phyloP scores from a whole-genome alignment of 2,888 invertebrate genomes.

The Ophraella communa region DNA sequence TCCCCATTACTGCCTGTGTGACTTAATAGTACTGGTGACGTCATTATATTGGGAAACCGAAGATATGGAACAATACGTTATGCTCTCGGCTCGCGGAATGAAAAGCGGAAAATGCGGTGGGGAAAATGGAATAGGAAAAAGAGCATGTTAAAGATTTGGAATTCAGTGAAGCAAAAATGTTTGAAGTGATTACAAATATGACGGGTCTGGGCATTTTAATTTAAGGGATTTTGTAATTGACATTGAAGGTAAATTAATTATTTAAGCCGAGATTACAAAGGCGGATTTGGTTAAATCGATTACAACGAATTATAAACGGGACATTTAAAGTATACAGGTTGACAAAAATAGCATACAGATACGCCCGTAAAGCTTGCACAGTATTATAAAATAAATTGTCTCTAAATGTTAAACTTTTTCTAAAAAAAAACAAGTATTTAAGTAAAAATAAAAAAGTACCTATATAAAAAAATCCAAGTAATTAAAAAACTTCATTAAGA shows the following conservation, averaged over 20 bases:
- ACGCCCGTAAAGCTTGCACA: too few relatives aligned
- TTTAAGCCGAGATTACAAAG: neutral
- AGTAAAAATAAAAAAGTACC: too few relatives aligned
- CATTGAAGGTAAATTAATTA: neutral
- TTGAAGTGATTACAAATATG: constrained; percentile 1
- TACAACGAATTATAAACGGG: neutral
- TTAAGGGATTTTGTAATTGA: neutral
- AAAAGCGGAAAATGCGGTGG: constrained; percentile 13
- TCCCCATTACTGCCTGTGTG: constrained; percentile 24
- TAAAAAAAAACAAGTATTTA: too few relatives aligned
- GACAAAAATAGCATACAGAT: too few relatives aligned
- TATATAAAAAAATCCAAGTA: too few relatives aligned
- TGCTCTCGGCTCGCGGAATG: constrained; percentile 13
- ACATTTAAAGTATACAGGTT: too few relatives aligned
- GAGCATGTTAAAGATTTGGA: constrained; percentile 6
- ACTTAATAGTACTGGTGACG: constrained; percentile 28
- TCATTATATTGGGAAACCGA: constrained; percentile 26
- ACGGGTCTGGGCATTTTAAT: neutral
- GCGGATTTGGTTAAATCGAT: neutral
- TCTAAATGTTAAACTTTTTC: too few relatives aligned
- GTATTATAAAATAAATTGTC: too few relatives aligned
- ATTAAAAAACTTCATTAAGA: too few relatives aligned
- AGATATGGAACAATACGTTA: constrained; percentile 18
- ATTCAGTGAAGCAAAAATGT: constrained; percentile 8
- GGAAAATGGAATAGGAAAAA: constrained; percentile 8